These are phyloP conservation scores for Oasisia sp. DNA, from an alignment of 2,888 invertebrate species.

Conservation along the genomic window DNA sequence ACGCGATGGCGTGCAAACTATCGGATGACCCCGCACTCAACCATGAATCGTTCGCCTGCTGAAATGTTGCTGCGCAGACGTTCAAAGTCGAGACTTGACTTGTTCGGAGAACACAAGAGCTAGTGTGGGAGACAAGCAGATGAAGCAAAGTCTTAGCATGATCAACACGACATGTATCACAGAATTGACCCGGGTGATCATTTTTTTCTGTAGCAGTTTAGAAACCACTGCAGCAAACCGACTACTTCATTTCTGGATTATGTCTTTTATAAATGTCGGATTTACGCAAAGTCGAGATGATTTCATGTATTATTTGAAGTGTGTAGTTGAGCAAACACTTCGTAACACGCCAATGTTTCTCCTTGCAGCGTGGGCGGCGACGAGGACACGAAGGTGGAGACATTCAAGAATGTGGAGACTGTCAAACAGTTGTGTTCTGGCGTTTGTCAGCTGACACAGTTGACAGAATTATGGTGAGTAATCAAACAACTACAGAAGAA, in stretches of 20 bases:
- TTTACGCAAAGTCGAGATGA: not conserved
- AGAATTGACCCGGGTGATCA: not conserved
- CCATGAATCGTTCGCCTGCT: not conserved
- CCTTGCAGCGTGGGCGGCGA: not conserved
- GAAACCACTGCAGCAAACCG: too few species aligned
- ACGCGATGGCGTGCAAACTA: not conserved
- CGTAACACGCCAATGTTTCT: not conserved
- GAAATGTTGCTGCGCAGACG: not conserved
- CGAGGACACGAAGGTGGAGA: not conserved
- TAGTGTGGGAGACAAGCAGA: not conserved
- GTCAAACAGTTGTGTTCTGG: too few species aligned
- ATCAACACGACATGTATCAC: not conserved
- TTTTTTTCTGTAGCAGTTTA: too few species aligned
- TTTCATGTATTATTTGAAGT: not conserved
- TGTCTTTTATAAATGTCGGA: not conserved
- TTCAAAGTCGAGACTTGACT: conserved; percentile 13
- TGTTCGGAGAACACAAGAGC: not conserved
- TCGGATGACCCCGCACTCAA: not conserved
- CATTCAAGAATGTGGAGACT: not conserved
- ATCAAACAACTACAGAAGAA: too few species aligned
- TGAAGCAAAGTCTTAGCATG: not conserved
- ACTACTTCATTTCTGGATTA: not conserved
- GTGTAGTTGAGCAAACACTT: not conserved
- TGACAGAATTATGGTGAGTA: too few species aligned
- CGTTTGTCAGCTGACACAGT: too few species aligned